A percentile compares a stretch with the other conserved stretches of the same genome.
Conservation (phyloP, 1,140 invertebrate species). For the Pristionchus pacificus region DNA sequence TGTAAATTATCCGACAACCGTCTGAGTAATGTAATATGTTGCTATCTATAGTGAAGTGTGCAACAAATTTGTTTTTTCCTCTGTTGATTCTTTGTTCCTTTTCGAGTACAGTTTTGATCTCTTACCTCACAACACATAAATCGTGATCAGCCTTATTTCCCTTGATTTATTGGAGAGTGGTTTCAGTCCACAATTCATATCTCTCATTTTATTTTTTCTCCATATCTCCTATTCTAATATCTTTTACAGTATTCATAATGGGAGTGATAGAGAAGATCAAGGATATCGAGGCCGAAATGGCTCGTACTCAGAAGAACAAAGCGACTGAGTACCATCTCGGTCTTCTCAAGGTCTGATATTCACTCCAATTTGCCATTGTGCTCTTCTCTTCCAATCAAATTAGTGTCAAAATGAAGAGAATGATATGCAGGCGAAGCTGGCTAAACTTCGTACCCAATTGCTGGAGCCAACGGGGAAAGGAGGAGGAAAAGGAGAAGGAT, state of each 20-base stretch:
- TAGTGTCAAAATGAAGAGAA: too few species aligned
- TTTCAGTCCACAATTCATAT: too few species aligned
- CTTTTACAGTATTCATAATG: too few species aligned
- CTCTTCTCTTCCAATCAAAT: too few species aligned
- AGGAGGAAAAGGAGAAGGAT: constrained; percentile 93
- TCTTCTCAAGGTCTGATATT: constrained; percentile 70
- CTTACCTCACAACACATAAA: too few species aligned
- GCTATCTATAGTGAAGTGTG: not conserved
- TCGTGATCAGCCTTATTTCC: not conserved
- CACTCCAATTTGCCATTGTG: not conserved
- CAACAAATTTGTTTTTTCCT: too few species aligned
- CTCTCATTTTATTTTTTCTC: too few species aligned
- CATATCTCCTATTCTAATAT: too few species aligned
- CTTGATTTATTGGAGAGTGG: constrained; percentile 6
- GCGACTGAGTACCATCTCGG: constrained; percentile 99
- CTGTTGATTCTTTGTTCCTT: too few species aligned
- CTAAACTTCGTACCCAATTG: constrained; percentile 90
- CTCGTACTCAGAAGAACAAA: constrained; percentile 97
- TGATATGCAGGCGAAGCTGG: constrained; percentile 75
- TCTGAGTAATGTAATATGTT: constrained; percentile 1
- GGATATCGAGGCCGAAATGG: constrained; percentile 73
- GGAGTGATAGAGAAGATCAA: constrained; percentile 57
- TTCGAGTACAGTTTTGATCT: too few species aligned
- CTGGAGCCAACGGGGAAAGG: constrained; percentile 79
- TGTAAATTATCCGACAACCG: not conserved